Evolutionary conservation across 2,888 invertebrate species (phyloP).

Genomic region (Aphidius colemani): DNA sequence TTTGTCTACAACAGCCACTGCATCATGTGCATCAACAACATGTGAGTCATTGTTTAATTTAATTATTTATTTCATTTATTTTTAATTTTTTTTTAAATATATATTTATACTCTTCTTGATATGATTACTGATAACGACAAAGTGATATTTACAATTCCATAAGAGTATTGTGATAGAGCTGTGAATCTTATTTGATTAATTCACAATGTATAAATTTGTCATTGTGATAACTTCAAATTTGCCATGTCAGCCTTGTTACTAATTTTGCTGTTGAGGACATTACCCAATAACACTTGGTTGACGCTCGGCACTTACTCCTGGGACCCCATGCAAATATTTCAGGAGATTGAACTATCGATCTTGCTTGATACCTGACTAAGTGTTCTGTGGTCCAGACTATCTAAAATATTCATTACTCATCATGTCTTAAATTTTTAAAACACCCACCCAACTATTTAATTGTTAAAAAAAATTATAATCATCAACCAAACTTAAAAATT

Average conservation of each 20-base stretch:
- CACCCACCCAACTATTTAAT: too few relatives aligned
- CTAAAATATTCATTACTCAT: constrained; percentile 1
- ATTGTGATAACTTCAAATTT: constrained; percentile 17
- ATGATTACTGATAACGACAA: background rate
- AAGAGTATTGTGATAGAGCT: constrained; percentile 8
- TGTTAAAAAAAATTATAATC: too few relatives aligned
- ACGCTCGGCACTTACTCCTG: constrained; percentile 17
- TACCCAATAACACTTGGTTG: constrained; percentile 6
- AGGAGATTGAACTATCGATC: constrained; percentile 29
- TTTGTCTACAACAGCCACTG: constrained; percentile 42
- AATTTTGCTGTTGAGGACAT: constrained; percentile 21
- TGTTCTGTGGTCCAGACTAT: constrained; percentile 10
- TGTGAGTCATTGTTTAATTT: constrained; percentile 38
- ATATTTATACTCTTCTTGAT: background rate
- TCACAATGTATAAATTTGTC: too few relatives aligned
- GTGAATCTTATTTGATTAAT: constrained; percentile 22
- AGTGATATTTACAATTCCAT: background rate
- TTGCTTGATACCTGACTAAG: constrained; percentile 24
- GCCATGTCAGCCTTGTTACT: constrained; percentile 19
- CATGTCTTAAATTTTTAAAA: background rate
- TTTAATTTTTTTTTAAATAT: background rate
- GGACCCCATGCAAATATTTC: constrained; percentile 28
- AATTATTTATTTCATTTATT: constrained; percentile 9
- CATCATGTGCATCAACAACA: constrained; percentile 44
- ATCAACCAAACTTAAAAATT: too few relatives aligned